Evolutionary conservation across 2,797 vertebrate species (phyloP), one percentile per base, ranked within the genome.

Genomic region (Perodicticus potto): DNA sequence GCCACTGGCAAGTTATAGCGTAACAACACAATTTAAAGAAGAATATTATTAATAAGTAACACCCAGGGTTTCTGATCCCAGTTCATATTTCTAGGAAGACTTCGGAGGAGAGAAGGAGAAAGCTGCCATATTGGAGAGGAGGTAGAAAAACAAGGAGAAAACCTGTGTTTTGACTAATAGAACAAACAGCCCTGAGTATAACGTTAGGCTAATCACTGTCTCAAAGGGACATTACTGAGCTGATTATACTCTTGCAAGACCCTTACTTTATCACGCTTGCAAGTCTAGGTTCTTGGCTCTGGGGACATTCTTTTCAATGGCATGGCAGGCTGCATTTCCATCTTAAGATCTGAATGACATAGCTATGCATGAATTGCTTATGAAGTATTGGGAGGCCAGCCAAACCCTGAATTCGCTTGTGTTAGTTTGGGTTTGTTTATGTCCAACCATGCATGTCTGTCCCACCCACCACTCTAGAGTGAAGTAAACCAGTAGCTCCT

Each of bases 331-430:
- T 98, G 76, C 43, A 93, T 93, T 98, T 89, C 65, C 65, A 89
- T 94, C 80, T 95, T 57, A 45, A 94, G 94, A 97, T 97, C 89
- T 72, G 80, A 97, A 98, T 97, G 86, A 69, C 61, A 74, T 43
- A 93, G 76, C 61, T 91, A 65, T 72, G 94, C 77, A 91, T 96
- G 97, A 98, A 90, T 98, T 97, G 97, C 40, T 96, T 53, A 12
- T 94, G 55, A 98, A 97, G 82, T 94, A 97, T 95, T 96, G 34
- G 23, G 96, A 72, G 57, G 45, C 92, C 94, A 84, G 80, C 70
- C 61, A 89, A 97, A 67, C 43, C 77, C 84, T 14, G 29, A 45
- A 57, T 72, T 94, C 73, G 86, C 93, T 80, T 96, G 83, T 61
- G 67, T 43, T 88, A 69, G 43, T 77, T 69, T 74, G 77, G 34